phyloP scores from a whole-genome alignment of 2,113 vertebrate species.

The Lagopus leucura region DNA sequence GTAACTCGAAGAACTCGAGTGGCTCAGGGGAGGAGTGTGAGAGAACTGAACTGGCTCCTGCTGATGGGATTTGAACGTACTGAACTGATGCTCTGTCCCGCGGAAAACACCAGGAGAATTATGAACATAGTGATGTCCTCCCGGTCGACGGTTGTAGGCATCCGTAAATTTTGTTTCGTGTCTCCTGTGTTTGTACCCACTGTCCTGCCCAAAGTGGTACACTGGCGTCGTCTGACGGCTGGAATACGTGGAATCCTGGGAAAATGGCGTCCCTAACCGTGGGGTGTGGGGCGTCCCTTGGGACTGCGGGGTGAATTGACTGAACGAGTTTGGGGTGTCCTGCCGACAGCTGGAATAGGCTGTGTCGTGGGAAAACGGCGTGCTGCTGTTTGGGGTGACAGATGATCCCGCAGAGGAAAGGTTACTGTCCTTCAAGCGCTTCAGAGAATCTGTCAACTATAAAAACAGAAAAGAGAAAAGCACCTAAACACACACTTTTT shows the following conservation, averaged over 20 bases:
- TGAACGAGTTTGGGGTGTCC: slow-evolving; percentile 93
- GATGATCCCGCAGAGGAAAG: slow-evolving; percentile 79
- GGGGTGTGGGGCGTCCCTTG: slow-evolving; percentile 93
- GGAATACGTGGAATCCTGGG: slow-evolving; percentile 95
- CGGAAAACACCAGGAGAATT: slow-evolving; percentile 76
- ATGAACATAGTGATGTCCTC: slow-evolving; percentile 90
- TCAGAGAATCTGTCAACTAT: slow-evolving; percentile 84
- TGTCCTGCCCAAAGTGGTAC: slow-evolving; percentile 88
- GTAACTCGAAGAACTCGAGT: slow-evolving; percentile 80
- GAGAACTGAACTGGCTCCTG: slow-evolving; percentile 80
- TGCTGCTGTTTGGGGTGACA: slow-evolving; percentile 88
- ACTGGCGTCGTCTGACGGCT: slow-evolving; percentile 93
- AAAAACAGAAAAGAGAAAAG: neutral
- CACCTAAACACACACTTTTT: neutral
- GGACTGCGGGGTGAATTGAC: slow-evolving; percentile 89
- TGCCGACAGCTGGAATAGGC: slow-evolving; percentile 94
- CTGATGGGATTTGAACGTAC: slow-evolving; percentile 85
- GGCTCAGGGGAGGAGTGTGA: slow-evolving; percentile 81
- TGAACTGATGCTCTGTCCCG: slow-evolving; percentile 79
- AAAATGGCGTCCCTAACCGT: slow-evolving; percentile 91
- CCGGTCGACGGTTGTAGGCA: slow-evolving; percentile 92
- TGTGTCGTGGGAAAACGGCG: slow-evolving; percentile 93
- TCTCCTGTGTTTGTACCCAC: slow-evolving; percentile 87
- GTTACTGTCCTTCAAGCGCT: slow-evolving; percentile 85
- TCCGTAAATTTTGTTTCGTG: slow-evolving; percentile 94